These are phyloP conservation scores for Drosophila lini DNA, from an alignment of 1,140 invertebrate genomes.

Conservation along the genomic window DNA sequence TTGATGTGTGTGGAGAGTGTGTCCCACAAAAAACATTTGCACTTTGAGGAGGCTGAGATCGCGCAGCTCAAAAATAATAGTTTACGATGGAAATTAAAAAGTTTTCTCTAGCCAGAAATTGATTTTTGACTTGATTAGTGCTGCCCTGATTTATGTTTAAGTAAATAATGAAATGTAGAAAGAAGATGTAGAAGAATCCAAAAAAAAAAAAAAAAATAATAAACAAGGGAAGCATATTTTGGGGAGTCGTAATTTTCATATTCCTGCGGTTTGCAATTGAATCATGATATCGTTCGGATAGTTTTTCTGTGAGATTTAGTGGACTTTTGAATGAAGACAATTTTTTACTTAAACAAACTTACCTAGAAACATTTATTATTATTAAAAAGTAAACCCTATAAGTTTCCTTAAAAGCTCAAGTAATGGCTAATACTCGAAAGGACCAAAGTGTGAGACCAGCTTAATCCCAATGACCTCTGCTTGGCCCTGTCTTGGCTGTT, in stretches of 20 bases:
- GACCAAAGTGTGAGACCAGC: too few relatives aligned
- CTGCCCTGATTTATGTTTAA: neutral
- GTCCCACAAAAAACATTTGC: conserved; percentile 25
- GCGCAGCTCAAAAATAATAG: conserved; percentile 16
- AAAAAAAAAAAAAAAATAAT: neutral
- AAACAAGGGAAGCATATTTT: neutral
- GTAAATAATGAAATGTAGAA: too few relatives aligned
- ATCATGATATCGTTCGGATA: too few relatives aligned
- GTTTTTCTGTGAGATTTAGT: too few relatives aligned
- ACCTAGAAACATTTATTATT: neutral
- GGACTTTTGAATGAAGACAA: too few relatives aligned
- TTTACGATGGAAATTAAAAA: conserved; percentile 5
- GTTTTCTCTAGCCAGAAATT: conserved; percentile 5
- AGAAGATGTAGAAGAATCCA: too few relatives aligned
- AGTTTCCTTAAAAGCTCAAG: neutral
- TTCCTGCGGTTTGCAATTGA: too few relatives aligned
- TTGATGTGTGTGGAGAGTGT: conserved; percentile 57
- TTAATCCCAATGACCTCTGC: conserved; percentile 22
- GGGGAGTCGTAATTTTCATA: too few relatives aligned
- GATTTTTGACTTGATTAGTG: conserved; percentile 8
- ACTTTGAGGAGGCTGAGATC: conserved; percentile 2
- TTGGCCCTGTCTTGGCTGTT: conserved; percentile 15
- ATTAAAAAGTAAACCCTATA: neutral
- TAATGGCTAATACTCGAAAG: neutral
- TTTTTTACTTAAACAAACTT: neutral